Conservation (phyloP, 2,113 vertebrate genomes). For the Oncorhynchus masou region DNA sequence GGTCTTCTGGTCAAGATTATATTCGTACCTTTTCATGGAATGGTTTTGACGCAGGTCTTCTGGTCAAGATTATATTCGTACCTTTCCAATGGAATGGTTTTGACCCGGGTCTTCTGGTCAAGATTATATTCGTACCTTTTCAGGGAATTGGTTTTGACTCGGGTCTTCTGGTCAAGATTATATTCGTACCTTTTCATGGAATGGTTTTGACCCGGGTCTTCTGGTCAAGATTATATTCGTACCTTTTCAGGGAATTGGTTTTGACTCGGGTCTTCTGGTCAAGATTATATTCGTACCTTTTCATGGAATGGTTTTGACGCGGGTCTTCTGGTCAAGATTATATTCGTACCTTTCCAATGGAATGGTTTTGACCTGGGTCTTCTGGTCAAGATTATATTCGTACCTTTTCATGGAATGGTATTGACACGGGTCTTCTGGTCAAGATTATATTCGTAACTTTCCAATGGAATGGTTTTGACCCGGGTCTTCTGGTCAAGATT, state of each 20-base stretch:
- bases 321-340: neutral
- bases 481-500: neutral
- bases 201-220: neutral
- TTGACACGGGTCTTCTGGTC: neutral
- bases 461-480: neutral
- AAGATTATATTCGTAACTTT: neutral
- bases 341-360: neutral
- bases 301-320: neutral
- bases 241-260: neutral
- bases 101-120: neutral
- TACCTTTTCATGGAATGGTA: neutral
- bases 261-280: neutral
- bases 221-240: neutral
- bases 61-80: neutral
- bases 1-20: neutral
- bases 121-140: neutral
- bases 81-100: neutral
- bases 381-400: neutral
- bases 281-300: neutral
- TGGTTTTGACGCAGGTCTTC: neutral
- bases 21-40: neutral
- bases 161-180: neutral
- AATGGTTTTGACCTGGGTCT: neutral
- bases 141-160: neutral
- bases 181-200: neutral